Evolutionary conservation across 2,113 vertebrate genomes (phyloP).

Genomic region (Rynchops niger): DNA sequence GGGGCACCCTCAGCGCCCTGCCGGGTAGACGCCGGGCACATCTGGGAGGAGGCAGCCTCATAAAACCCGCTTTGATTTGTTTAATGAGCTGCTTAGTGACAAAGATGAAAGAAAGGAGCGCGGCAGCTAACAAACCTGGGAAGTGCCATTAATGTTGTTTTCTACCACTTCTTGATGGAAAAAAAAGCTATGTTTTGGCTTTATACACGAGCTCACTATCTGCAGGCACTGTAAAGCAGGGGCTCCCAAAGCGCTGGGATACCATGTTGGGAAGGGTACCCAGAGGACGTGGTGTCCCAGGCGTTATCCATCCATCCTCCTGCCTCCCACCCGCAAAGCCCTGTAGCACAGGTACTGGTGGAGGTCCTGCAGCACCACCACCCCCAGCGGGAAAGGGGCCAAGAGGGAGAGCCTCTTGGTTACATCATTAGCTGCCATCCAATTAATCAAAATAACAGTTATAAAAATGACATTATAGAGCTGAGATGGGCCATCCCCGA

Average conservation of each 20-base stretch:
- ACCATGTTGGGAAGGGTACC: background rate
- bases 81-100: background rate
- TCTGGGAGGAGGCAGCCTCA: background rate
- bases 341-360: too few relatives aligned
- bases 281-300: background rate
- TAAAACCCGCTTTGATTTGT: background rate
- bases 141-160: background rate
- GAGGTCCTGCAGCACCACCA: background rate
- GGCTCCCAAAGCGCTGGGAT: background rate
- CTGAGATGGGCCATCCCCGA: background rate
- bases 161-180: background rate
- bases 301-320: background rate
- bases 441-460: background rate
- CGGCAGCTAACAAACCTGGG: background rate
- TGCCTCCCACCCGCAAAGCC: background rate
- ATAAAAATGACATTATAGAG: background rate
- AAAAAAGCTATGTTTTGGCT: background rate
- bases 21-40: fast-evolving
- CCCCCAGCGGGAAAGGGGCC: background rate
- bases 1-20: background rate
- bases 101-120: background rate
- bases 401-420: background rate
- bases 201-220: too few relatives aligned
- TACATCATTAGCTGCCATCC: background rate
- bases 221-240: background rate